Conservation (phyloP, 2,113 vertebrate genomes). For the Sylvia atricapilla region DNA sequence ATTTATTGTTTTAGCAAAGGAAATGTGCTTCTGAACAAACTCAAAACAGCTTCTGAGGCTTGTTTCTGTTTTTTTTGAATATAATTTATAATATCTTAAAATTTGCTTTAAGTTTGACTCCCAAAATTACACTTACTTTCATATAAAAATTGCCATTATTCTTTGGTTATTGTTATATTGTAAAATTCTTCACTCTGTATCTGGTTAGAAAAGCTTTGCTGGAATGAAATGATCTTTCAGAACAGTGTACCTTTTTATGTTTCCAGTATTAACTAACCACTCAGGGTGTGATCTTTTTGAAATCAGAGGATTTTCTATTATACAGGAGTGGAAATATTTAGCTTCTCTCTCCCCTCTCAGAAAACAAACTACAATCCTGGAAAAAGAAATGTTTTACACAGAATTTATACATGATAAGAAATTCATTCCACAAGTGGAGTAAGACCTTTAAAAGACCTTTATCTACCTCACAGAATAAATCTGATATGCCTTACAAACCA, state of each 20-base stretch:
- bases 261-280: slow-evolving; percentile 46
- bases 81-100: not conserved
- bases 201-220: slow-evolving; percentile 31
- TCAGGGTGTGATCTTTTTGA: slow-evolving; percentile 45
- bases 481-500: slow-evolving; percentile 73
- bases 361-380: slow-evolving; percentile 67
- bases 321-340: slow-evolving; percentile 61
- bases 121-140: not conserved
- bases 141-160: not conserved
- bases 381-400: slow-evolving; percentile 52
- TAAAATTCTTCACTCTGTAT: not conserved
- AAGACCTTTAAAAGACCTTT: slow-evolving; percentile 81
- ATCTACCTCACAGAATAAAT: slow-evolving; percentile 74
- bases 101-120: not conserved
- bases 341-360: slow-evolving; percentile 33
- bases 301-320: slow-evolving; percentile 49
- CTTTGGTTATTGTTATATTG: not conserved
- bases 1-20: not conserved
- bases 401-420: slow-evolving; percentile 74
- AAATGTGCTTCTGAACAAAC: not conserved
- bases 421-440: slow-evolving; percentile 78
- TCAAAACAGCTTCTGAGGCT: not conserved
- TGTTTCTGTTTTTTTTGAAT: not conserved
- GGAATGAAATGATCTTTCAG: slow-evolving; percentile 45
- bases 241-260: slow-evolving; percentile 3